Evolutionary conservation across 2,113 vertebrate species (phyloP), one percentile per base, ranked within the genome.

Genomic region (Thalassarche chlororhynchos): DNA sequence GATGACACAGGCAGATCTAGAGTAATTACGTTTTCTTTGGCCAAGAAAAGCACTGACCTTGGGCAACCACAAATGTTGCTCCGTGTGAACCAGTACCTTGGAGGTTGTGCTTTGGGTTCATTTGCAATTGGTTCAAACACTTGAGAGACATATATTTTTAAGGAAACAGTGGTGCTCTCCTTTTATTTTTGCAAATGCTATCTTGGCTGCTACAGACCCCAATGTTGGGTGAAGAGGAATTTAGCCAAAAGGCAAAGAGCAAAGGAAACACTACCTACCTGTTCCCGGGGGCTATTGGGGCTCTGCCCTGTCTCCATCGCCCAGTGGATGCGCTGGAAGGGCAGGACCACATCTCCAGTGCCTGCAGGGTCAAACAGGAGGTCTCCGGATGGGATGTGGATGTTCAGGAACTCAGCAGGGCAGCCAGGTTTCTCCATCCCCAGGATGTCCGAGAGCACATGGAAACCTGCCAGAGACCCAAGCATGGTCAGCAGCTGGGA

Each of bases 371-470:
- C 99, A 96, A 99, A 99, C n/a, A 99, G 71, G 0, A 96, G 95
- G 90, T 99, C 99, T 24, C 99, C 99, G 4, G 71, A 2, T 0
- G 99, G 99, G 58, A 99, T 97, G 47, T 20, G 69, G 95, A 99
- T 99, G 95, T 99, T 98, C 96, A 99, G 98, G 95, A 99, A 99
- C 95, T 99, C 99, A 8, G 99, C 98, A 5, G 98, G 98, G 49
- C 99, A 99, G 52, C 98, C 98, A 0, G 98, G 96, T 31, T 88
- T 83, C 88, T 98, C 97, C 1, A 93, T 97, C 64, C 98, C 97
- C 38, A 98, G 93, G 54, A 99, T 97, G 92, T 99, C 98, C 10
- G 75, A 96, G 21, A 98, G 79, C n/a, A 98, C 97, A 3, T 99
- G 98, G 94, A 98, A 99, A 90, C 99, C 99, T 99, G 79, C 6